phyloP scores from a whole-genome alignment of 2,888 invertebrate genomes.

The Amphimallon solstitiale region DNA sequence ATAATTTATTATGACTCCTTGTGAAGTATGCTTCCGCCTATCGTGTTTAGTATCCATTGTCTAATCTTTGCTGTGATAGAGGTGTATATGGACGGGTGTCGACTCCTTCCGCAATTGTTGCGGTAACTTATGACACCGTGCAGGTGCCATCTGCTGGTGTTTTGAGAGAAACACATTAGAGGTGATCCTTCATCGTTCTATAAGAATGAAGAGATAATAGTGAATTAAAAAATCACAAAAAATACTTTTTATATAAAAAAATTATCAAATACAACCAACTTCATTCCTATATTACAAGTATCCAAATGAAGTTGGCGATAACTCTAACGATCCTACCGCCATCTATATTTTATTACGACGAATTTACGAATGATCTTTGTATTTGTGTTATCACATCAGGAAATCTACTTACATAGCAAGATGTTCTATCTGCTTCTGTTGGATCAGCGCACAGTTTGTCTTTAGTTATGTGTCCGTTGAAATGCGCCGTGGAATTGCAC shows the following conservation, averaged over 20 bases:
- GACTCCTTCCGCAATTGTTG: conserved; percentile 68
- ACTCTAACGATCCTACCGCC: too few relatives aligned
- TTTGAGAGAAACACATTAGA: conserved; percentile 69
- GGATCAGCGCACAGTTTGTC: conserved; percentile 71
- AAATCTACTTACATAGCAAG: conserved; percentile 68
- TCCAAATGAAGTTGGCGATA: background rate
- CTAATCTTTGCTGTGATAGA: conserved; percentile 60
- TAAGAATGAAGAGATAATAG: conserved; percentile 48
- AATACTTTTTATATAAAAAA: background rate
- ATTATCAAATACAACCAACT: background rate
- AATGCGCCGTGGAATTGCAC: conserved; percentile 72
- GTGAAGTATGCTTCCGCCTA: conserved; percentile 52
- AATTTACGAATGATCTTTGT: too few relatives aligned
- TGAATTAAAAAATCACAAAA: too few relatives aligned
- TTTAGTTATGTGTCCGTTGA: conserved; percentile 68
- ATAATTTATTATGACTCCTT: conserved; percentile 34
- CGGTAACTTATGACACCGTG: conserved; percentile 71
- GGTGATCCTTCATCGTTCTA: conserved; percentile 76
- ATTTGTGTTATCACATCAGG: too few relatives aligned
- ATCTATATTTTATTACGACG: too few relatives aligned
- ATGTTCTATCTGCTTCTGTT: conserved; percentile 67
- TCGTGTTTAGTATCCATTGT: conserved; percentile 63
- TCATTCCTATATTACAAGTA: background rate
- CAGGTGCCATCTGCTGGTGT: conserved; percentile 67
- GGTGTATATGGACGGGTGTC: conserved; percentile 69